Evolutionary conservation across 2,113 vertebrate species (phyloP).

Genomic region (Gopherus evgoodei): DNA sequence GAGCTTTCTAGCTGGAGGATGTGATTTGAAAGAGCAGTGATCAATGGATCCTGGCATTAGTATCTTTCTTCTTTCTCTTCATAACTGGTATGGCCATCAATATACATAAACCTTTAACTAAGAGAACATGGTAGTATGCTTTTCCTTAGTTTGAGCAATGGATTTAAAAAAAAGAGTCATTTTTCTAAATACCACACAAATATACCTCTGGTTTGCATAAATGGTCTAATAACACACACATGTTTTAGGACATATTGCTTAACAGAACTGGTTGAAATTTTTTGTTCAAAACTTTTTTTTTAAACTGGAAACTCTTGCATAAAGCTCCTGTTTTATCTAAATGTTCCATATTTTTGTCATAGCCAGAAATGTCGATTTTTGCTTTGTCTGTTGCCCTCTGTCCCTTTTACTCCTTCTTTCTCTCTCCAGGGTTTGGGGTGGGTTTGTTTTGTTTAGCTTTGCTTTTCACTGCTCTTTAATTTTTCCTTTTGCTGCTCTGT

Average conservation of each 20-base stretch:
- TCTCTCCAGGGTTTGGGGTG: neutral
- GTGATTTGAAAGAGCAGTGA: neutral
- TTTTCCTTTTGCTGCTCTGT: too few species aligned
- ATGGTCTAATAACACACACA: neutral
- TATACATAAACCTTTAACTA: neutral
- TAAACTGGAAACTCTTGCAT: neutral
- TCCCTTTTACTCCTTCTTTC: neutral
- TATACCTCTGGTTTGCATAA: neutral
- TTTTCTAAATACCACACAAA: neutral
- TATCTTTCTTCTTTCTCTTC: neutral
- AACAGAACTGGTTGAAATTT: neutral
- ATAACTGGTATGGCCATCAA: neutral
- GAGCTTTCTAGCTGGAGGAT: neutral
- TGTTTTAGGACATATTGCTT: neutral
- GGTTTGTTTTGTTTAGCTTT: neutral
- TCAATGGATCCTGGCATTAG: neutral
- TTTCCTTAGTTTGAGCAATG: neutral
- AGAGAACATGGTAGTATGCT: neutral
- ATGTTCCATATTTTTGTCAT: neutral
- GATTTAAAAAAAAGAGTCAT: accelerated
- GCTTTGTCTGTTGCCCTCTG: neutral
- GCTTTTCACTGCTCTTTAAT: neutral
- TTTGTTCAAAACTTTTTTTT: neutral
- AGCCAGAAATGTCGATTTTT: neutral
- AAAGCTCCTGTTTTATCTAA: neutral